Conservation (phyloP, 2,888 invertebrate genomes). For the Spatulosminthurus flaviceps region DNA sequence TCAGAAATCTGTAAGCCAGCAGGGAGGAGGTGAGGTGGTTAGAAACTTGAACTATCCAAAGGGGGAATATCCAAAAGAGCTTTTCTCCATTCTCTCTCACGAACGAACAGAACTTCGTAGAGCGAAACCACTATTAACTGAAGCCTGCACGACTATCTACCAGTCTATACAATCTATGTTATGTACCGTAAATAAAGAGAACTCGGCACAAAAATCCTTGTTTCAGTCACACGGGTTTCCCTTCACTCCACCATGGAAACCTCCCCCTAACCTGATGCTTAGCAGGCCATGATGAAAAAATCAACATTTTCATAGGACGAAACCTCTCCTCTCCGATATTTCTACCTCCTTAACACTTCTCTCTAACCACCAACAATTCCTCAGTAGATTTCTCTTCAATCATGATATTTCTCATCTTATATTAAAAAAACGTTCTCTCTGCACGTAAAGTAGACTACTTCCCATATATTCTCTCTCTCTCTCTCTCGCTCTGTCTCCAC, state of each 20-base stretch:
- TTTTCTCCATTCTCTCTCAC: slow-evolving; percentile 26
- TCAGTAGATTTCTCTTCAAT: slow-evolving; percentile 22
- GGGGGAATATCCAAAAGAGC: slow-evolving; percentile 29
- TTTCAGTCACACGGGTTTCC: slow-evolving; percentile 35
- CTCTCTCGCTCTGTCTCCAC: slow-evolving; percentile 23
- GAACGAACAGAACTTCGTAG: not conserved
- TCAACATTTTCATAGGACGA: slow-evolving; percentile 27
- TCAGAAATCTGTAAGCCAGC: slow-evolving; percentile 31
- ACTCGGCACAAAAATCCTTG: slow-evolving; percentile 29
- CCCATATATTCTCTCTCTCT: slow-evolving; percentile 23
- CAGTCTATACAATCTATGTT: slow-evolving; percentile 3
- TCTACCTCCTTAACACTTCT: slow-evolving; percentile 19
- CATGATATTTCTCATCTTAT: slow-evolving; percentile 29
- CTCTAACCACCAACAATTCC: slow-evolving; percentile 14
- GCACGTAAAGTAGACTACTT: slow-evolving; percentile 6
- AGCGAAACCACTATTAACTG: slow-evolving; percentile 18
- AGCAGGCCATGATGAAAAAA: slow-evolving; percentile 29
- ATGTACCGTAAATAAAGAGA: slow-evolving; percentile 8
- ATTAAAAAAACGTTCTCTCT: slow-evolving; percentile 9
- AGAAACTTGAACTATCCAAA: slow-evolving; percentile 31
- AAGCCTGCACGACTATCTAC: slow-evolving; percentile 15
- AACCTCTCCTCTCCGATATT: slow-evolving; percentile 32
- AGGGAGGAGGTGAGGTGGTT: slow-evolving; percentile 38
- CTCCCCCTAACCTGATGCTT: slow-evolving; percentile 27
- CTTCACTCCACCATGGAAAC: slow-evolving; percentile 34